These are phyloP conservation scores for Parauchenoglanis punctatus DNA, from an alignment of 2,797 vertebrate species.

Conservation along the genomic window DNA sequence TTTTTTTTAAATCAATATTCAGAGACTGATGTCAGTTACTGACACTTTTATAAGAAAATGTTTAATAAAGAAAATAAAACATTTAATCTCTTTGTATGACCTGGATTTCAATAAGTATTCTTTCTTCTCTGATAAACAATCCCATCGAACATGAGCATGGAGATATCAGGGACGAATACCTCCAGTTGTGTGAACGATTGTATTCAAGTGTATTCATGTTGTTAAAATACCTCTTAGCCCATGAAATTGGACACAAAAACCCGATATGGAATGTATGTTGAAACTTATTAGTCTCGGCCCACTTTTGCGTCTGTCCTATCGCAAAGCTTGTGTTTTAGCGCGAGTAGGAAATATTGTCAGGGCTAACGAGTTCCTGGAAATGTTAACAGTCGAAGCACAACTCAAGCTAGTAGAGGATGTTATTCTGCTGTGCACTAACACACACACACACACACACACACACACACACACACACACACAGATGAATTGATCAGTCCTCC, in stretches of 20 bases:
- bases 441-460: not conserved
- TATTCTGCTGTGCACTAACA: constrained; percentile 26
- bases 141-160: not conserved
- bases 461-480: constrained; percentile 6
- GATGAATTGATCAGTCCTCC: constrained; percentile 4
- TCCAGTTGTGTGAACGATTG: not conserved
- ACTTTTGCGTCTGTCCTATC: not conserved
- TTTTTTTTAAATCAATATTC: constrained; percentile 59
- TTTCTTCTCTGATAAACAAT: constrained; percentile 3
- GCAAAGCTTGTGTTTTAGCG: not conserved
- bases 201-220: not conserved
- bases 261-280: not conserved
- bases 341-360: not conserved
- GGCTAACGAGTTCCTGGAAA: not conserved
- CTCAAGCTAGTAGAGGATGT: not conserved
- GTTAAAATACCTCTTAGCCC: not conserved
- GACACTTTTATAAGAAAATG: constrained; percentile 73
- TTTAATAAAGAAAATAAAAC: constrained; percentile 62
- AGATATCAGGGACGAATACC: not conserved
- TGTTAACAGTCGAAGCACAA: not conserved
- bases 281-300: not conserved
- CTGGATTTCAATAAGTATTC: constrained; percentile 61
- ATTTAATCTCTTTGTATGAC: constrained; percentile 72
- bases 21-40: constrained; percentile 79
- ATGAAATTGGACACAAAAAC: not conserved